phyloP scores from a whole-genome alignment of 2,113 vertebrate species.

The Onychostoma macrolepis region DNA sequence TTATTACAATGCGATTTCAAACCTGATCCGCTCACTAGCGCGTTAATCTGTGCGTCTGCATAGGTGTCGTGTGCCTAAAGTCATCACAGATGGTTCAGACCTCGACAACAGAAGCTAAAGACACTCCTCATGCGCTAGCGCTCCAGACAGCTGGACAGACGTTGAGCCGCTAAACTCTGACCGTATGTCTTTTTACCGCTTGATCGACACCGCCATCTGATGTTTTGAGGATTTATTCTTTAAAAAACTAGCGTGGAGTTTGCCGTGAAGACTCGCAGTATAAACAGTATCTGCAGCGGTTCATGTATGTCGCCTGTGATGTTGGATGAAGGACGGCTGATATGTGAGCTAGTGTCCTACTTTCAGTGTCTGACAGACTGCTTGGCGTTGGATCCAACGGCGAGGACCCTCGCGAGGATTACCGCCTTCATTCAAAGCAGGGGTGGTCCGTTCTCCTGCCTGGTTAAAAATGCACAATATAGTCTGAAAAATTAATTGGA shows the following conservation, averaged over 20 bases:
- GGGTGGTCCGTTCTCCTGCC: neutral
- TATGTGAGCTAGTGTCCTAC: constrained; percentile 32
- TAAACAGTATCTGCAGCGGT: neutral
- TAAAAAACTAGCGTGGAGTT: neutral
- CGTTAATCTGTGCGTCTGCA: neutral
- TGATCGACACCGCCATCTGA: neutral
- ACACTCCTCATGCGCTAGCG: neutral
- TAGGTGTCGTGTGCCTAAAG: neutral
- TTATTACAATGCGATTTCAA: neutral
- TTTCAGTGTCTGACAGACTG: constrained; percentile 43
- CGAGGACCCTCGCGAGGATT: constrained; percentile 21
- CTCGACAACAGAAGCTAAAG: constrained; percentile 9
- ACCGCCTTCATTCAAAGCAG: constrained; percentile 24
- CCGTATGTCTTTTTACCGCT: constrained; percentile 14
- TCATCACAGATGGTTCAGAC: constrained; percentile 30
- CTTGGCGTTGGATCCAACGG: constrained; percentile 39
- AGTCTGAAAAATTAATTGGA: neutral
- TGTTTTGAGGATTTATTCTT: neutral
- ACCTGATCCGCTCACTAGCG: neutral
- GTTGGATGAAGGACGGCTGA: neutral
- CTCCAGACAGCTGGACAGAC: constrained; percentile 28
- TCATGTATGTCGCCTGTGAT: neutral
- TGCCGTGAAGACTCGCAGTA: neutral
- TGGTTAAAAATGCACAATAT: constrained; percentile 27
- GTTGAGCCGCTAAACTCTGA: neutral